phyloP scores from a whole-genome alignment of 2,113 vertebrate species.

The Falco punctatus region DNA sequence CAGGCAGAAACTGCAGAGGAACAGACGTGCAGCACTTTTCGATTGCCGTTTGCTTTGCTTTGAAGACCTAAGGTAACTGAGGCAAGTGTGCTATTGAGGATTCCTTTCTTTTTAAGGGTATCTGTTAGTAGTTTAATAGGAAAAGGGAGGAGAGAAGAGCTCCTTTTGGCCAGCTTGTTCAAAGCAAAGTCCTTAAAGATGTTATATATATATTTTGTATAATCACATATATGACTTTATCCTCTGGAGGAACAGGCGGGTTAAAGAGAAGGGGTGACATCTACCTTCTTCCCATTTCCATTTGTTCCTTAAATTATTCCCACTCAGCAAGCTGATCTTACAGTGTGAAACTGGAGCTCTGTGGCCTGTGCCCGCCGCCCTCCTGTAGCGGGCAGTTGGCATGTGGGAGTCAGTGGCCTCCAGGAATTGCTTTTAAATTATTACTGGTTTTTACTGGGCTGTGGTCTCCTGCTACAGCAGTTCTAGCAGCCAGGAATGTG shows the following conservation, averaged over 20 bases:
- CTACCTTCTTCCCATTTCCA: neutral
- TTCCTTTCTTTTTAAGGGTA: neutral
- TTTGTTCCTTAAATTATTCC: neutral
- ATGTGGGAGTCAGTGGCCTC: neutral
- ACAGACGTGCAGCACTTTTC: neutral
- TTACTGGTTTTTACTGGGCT: neutral
- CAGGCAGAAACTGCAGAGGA: neutral
- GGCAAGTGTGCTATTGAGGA: neutral
- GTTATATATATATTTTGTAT: neutral
- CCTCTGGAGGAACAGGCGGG: neutral
- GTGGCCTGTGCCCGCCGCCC: neutral
- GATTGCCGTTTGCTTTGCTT: neutral
- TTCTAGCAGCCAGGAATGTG: neutral
- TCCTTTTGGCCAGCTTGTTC: neutral
- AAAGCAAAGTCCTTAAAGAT: neutral
- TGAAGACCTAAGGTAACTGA: neutral
- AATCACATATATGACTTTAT: neutral
- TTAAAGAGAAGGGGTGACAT: neutral
- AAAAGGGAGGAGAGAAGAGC: neutral
- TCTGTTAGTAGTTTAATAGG: neutral
- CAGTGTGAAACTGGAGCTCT: fast-evolving
- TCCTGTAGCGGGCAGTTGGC: neutral
- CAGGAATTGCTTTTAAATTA: neutral
- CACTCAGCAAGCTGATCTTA: neutral
- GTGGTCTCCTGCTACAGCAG: neutral